Evolutionary conservation across 2,797 vertebrate species (phyloP), one percentile per base, ranked within the genome.

Genomic region (Enteromius treurensis): DNA sequence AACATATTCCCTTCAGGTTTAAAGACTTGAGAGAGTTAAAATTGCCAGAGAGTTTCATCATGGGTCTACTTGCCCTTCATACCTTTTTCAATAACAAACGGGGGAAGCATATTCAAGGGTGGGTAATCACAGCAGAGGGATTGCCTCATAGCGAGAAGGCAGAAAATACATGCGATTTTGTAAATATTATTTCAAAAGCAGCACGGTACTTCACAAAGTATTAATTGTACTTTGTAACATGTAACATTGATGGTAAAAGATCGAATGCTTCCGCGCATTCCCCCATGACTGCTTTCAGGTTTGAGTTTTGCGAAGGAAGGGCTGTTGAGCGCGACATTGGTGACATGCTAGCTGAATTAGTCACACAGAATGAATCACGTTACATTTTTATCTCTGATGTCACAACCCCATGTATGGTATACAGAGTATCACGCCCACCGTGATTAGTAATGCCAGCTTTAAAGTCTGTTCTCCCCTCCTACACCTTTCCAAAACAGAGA

Each of bases 31-130:
- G 88, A 89, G 88, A 87, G 84, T 81, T 84, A 77, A 82, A 65
- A 86, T 90, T 90, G 86, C 88, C 85, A 85, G 82, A 75, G 85
- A 84, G 88, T 90, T 90, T 89, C 88, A 89, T 90, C 89, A 90
- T 88, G 74, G 79, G 78, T 81, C 75, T 83, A 81, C 73, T 81
- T 81, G 69, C 87, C 89, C 87, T 88, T 88, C 82, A 77, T 80
- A 87, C 83, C 88, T 83, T 82, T 86, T 79, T 86, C 77, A 86
- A 78, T 88, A 87, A 88, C 85, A 88, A 84, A 82, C 74, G 73
- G 15, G 70, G 73, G 67, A 64, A 55, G 79, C 47, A 84, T 65
- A 75, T 53, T 55, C 58, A 51, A 77, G 71, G 79, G 74, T 86
- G 83, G 58, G 84, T 79, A 88, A 87, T 82, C 81, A 78, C 71